phyloP scores from a whole-genome alignment of 2,888 invertebrate species.

The Conistra vaccinii region DNA sequence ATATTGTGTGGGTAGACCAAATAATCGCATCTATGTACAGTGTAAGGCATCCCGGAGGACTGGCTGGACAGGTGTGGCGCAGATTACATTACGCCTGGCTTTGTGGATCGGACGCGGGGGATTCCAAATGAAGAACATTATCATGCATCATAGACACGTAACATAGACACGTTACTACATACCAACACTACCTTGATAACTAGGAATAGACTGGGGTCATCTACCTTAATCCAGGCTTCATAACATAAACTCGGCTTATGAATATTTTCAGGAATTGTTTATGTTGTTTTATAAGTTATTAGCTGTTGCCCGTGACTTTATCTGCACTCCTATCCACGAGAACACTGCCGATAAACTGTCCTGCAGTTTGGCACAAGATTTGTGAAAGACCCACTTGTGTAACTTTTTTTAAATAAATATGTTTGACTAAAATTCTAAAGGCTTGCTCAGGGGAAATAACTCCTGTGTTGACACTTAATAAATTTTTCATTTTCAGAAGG shows the following conservation, averaged over 20 bases:
- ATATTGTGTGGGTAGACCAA: not conserved
- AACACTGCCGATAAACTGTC: no score
- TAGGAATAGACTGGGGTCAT: not conserved
- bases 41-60: slow-evolving; percentile 35
- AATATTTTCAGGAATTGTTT: not conserved
- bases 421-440: no score
- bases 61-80: slow-evolving; percentile 38
- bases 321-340: no score
- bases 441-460: no score
- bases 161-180: slow-evolving; percentile 1
- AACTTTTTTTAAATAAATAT: no score
- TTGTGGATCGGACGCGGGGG: slow-evolving; percentile 30
- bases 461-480: no score
- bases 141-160: slow-evolving; percentile 32
- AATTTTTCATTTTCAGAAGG: no score
- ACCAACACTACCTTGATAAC: not conserved
- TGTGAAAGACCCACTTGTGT: no score
- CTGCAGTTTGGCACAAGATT: no score
- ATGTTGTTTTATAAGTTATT: not conserved
- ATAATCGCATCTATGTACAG: slow-evolving; percentile 8
- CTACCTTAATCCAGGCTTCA: not conserved
- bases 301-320: no score
- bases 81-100: slow-evolving; percentile 52
- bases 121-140: slow-evolving; percentile 33
- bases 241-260: not conserved